Base-by-base conservation (phyloP, 2,888 invertebrate species). In the Drosophila pseudotalamancana region DNA sequence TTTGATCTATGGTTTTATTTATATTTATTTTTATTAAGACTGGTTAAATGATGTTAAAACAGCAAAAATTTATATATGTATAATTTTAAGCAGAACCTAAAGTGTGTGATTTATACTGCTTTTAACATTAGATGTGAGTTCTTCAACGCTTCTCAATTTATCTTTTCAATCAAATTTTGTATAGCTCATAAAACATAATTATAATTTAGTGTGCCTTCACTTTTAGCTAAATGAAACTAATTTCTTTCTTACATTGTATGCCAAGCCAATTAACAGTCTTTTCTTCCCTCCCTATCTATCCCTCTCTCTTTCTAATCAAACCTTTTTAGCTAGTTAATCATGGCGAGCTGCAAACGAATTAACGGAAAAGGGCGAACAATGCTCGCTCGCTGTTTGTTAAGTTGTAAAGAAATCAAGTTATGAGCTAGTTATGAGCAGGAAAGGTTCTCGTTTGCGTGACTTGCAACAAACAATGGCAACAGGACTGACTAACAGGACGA, bases 381-480 rank as follows among this genome's bases (percentile, higher is more conserved):
- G 42, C 53, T 39, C 50, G 35, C 37, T 46, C 42, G 53, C 60
- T 62, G n/a, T 25, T 54, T 61, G 67, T 56, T 63, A 68, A 77
- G 59, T 68, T 77, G 71, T 63, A 64, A 74, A 65, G 40, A 65
- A 78, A 78, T 74, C 45, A 57, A 61, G 62, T 72, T 76, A 57
- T 51, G 60, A 29, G 46, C 71, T 75, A 72, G 72, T 75, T 72
- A 70, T 75, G 64, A 65, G 77, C 72, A 57, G 60, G 56, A 63
- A 70, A 57, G 65, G 50, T 48, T 39, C 45, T 37, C 40, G 53
- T 42, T 61, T 62, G 70, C 68, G 50, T 73, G 84, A 68, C 77
- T 86, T 68, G 73, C 66, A 64, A 66, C 77, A 65, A 83, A 77
- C 76, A 80, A 70, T 57, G 59, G 50, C 25, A 18, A 16, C 34